Percentiles rank a stretch among this genome's conserved stretches.
These are phyloP conservation scores for Dryobotodes eremita DNA, from an alignment of 2,888 invertebrate genomes.

Conservation along the genomic window DNA sequence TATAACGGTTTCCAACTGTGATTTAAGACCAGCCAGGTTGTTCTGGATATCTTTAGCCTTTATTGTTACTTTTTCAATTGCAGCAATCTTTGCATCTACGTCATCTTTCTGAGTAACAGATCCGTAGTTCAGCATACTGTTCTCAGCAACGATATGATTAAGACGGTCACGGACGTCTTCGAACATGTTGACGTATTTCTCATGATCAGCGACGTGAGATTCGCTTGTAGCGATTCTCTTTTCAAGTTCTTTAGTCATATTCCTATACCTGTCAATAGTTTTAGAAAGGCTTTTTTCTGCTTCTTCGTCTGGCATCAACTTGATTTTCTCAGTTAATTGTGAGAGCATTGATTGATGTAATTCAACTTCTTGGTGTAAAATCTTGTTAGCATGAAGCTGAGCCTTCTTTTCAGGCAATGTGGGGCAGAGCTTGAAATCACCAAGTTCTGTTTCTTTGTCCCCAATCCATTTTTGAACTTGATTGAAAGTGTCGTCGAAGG, in stretches of 20 bases:
- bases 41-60: slow-evolving; percentile 94
- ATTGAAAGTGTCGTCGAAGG: slow-evolving; percentile 97
- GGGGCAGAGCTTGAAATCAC: slow-evolving; percentile 93
- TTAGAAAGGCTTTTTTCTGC: slow-evolving; percentile 94
- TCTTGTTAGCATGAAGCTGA: slow-evolving; percentile 95
- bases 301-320: slow-evolving; percentile 94
- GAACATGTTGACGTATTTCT: slow-evolving; percentile 94
- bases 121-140: slow-evolving; percentile 94
- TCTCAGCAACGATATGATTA: slow-evolving; percentile 94
- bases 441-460: slow-evolving; percentile 94
- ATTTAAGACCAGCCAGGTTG: slow-evolving; percentile 93
- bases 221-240: slow-evolving; percentile 93
- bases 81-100: slow-evolving; percentile 93
- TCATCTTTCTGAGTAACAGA: slow-evolving; percentile 95
- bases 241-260: slow-evolving; percentile 92
- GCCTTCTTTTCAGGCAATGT: slow-evolving; percentile 97
- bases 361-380: slow-evolving; percentile 95
- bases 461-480: slow-evolving; percentile 97
- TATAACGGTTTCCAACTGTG: slow-evolving; percentile 93
- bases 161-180: slow-evolving; percentile 96
- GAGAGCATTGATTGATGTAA: slow-evolving; percentile 96
- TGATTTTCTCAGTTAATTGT: slow-evolving; percentile 95
- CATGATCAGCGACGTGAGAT: slow-evolving; percentile 95
- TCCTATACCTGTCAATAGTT: slow-evolving; percentile 93
- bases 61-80: slow-evolving; percentile 94